phyloP scores from a whole-genome alignment of 2,797 vertebrate species.

The Cynodonichthys magdalenae region DNA sequence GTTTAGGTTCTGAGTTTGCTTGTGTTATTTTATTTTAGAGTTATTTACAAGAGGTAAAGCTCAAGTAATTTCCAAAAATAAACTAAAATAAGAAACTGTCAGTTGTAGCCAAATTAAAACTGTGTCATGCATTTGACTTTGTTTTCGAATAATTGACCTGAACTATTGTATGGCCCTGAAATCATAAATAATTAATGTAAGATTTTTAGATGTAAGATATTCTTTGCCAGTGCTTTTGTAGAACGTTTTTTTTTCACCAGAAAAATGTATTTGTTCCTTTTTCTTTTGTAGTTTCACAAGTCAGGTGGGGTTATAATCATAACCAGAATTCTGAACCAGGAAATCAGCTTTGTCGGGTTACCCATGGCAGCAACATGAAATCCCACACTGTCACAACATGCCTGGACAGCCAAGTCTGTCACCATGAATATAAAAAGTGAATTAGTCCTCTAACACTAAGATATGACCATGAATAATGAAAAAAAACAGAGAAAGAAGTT shows the following conservation, averaged over 20 bases:
- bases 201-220: too few species aligned
- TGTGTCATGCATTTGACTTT: neutral
- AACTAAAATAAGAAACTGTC: slow-evolving; percentile 2
- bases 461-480: neutral
- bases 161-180: neutral
- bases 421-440: neutral
- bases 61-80: neutral
- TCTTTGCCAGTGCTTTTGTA: too few species aligned
- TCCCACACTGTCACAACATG: neutral
- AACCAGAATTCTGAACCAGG: slow-evolving; percentile 14
- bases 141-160: neutral
- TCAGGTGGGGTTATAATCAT: slow-evolving; percentile 2
- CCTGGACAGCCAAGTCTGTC: neutral
- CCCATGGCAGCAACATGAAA: neutral
- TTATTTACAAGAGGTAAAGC: slow-evolving; percentile 4
- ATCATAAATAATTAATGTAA: too few species aligned
- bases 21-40: neutral
- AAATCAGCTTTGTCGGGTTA: slow-evolving; percentile 15
- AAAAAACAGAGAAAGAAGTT: neutral
- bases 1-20: slow-evolving; percentile 28
- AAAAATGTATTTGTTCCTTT: neutral
- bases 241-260: too few species aligned
- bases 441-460: neutral
- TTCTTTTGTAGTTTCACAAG: neutral
- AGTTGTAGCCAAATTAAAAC: neutral